Percentiles rank a stretch among this genome's conserved stretches.
phyloP scores from a whole-genome alignment of 92 coral and sea anemone species.

The Zoanthus sociatus region DNA sequence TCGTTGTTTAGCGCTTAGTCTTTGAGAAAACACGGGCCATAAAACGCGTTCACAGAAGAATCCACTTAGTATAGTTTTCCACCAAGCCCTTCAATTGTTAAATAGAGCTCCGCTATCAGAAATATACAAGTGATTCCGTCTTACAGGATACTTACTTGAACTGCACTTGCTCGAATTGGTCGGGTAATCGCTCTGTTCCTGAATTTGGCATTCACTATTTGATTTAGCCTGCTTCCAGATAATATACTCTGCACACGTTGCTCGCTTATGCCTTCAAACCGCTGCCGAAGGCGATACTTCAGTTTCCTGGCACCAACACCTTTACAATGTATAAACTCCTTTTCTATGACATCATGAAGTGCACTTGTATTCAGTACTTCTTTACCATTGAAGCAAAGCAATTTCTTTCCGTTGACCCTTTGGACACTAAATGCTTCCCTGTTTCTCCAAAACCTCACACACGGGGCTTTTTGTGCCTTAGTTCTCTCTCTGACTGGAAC shows the following conservation, averaged over 20 bases:
- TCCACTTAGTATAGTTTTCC: too few relatives aligned
- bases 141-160: constrained; percentile 8
- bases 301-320: constrained; percentile 57
- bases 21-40: too few relatives aligned
- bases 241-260: not conserved
- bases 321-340: constrained; percentile 57
- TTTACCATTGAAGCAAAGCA: constrained; percentile 42
- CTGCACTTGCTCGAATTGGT: not conserved
- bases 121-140: not conserved
- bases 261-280: constrained; percentile 55
- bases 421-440: constrained; percentile 6
- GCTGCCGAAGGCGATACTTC: constrained; percentile 27
- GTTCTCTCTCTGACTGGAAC: constrained; percentile 53
- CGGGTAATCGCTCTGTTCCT: not conserved
- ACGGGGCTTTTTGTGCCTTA: constrained; percentile 40
- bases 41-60: too few relatives aligned
- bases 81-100: too few relatives aligned
- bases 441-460: constrained; percentile 63
- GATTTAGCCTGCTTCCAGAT: not conserved
- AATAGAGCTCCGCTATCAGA: too few relatives aligned
- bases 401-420: constrained; percentile 24
- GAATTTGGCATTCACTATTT: not conserved
- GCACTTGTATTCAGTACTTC: constrained; percentile 27
- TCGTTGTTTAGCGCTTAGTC: too few relatives aligned
- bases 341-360: constrained; percentile 25